A percentile compares a stretch with the other conserved stretches of the same genome.
Conservation (phyloP, 2,888 invertebrate genomes). For the Sinohyriopsis cumingii region DNA sequence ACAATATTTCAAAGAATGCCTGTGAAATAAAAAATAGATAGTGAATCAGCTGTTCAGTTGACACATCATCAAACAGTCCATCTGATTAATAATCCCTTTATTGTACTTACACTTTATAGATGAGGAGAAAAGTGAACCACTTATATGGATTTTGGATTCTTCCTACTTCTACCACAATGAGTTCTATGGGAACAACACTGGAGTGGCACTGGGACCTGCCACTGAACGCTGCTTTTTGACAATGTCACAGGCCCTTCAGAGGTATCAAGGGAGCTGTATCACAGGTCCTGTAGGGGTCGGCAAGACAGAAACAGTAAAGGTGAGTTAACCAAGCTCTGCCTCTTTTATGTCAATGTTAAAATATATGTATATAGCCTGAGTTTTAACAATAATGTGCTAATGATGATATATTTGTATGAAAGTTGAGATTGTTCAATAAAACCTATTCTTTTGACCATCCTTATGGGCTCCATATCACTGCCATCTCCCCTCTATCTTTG, state of each 20-base stretch:
- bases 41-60: no score
- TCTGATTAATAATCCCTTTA: no score
- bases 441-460: no score
- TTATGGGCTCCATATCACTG: no score
- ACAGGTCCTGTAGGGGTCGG: constrained; percentile 67
- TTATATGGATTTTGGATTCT: constrained; percentile 67
- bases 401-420: no score
- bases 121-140: constrained; percentile 62
- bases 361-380: background rate
- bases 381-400: no score
- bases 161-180: constrained; percentile 68
- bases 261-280: constrained; percentile 61
- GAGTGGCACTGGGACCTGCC: constrained; percentile 64
- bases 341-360: background rate
- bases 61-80: no score
- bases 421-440: no score
- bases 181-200: constrained; percentile 68
- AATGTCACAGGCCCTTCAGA: constrained; percentile 68
- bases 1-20: no score
- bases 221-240: constrained; percentile 70
- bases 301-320: constrained; percentile 71
- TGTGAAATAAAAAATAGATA: no score
- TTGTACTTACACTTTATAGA: constrained; percentile 9
- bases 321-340: constrained; percentile 17
- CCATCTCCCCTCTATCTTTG: no score